Conservation (phyloP, 2,888 invertebrate genomes). For the Eupelmus urozonus region DNA sequence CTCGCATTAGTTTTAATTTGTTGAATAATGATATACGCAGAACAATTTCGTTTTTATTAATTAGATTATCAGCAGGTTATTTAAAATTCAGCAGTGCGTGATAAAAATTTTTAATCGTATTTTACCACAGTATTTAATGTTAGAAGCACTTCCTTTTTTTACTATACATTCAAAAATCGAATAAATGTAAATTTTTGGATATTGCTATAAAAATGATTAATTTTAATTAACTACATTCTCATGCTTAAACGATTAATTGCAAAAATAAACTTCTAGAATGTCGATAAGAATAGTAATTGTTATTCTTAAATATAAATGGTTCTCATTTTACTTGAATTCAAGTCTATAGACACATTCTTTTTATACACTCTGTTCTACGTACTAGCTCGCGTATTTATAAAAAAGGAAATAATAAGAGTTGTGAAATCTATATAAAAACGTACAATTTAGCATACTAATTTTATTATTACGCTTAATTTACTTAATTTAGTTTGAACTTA, state of each 20-base stretch:
- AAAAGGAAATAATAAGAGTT: slow-evolving; percentile 21
- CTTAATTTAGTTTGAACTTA: no score
- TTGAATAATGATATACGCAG: no score
- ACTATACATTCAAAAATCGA: no score
- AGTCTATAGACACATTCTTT: slow-evolving; percentile 36
- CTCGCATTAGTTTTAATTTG: no score
- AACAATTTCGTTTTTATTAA: no score
- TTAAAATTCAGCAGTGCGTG: background rate
- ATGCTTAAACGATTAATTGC: background rate
- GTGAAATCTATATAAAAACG: slow-evolving; percentile 10
- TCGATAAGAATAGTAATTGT: slow-evolving; percentile 21
- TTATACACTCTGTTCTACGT: slow-evolving; percentile 14
- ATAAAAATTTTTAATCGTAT: background rate
- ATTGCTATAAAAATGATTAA: background rate
- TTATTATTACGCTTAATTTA: background rate
- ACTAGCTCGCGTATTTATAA: slow-evolving; percentile 24
- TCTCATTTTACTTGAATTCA: slow-evolving; percentile 8
- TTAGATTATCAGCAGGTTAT: no score
- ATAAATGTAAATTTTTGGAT: background rate
- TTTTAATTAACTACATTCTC: background rate
- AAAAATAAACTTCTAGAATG: slow-evolving; percentile 15
- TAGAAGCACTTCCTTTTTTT: no score
- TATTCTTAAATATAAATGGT: slow-evolving; percentile 11
- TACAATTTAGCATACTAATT: slow-evolving; percentile 4
- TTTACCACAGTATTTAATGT: no score